A percentile compares a stretch with the other conserved stretches of the same genome.
These are phyloP conservation scores for Catharus fuscescens DNA, from an alignment of 2,113 vertebrate species.

Conservation along the genomic window DNA sequence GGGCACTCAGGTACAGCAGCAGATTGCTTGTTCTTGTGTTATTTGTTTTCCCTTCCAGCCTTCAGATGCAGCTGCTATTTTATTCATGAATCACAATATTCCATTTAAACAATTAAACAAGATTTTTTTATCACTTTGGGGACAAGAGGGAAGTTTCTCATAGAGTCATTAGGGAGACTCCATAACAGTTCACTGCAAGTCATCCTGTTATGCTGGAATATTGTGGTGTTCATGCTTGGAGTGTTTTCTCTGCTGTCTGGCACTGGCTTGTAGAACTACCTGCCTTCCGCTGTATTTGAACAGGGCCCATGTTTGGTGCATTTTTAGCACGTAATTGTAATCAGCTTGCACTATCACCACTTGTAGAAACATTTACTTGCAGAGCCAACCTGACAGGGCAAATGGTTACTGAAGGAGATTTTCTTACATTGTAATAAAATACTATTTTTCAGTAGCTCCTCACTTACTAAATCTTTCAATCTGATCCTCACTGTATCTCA, in stretches of 20 bases:
- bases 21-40: neutral
- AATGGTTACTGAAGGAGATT: neutral
- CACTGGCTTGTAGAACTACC: neutral
- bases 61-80: constrained; percentile 10
- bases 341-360: neutral
- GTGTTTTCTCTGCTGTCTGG: neutral
- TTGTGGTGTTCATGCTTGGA: neutral
- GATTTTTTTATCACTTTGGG: constrained; percentile 8
- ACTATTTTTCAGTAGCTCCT: neutral
- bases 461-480: neutral
- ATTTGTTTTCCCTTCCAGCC: neutral
- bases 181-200: neutral
- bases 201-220: neutral
- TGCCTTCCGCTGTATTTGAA: neutral
- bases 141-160: constrained; percentile 28
- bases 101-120: neutral
- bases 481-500: neutral
- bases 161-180: constrained; percentile 25
- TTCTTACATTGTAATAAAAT: neutral
- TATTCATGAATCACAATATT: constrained; percentile 10
- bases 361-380: neutral
- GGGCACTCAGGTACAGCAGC: constrained; percentile 71
- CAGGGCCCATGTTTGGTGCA: neutral
- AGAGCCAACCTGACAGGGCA: neutral
- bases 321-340: neutral